phyloP scores from a whole-genome alignment of 2,113 vertebrate species.

The Tachysurus fulvidraco region DNA sequence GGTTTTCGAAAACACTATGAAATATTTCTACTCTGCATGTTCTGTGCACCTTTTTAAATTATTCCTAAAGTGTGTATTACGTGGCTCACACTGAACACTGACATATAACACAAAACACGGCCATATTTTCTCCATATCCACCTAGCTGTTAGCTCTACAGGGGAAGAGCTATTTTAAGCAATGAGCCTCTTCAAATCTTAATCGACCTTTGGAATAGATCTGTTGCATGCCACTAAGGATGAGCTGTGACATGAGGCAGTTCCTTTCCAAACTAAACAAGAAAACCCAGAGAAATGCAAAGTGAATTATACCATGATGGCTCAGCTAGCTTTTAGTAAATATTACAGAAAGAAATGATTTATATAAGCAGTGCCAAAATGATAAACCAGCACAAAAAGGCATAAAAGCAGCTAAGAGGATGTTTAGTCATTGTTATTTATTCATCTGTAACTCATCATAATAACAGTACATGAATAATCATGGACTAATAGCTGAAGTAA shows the following conservation, averaged over 20 bases:
- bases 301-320: not conserved
- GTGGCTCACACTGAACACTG: not conserved
- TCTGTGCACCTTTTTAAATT: not conserved
- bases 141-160: constrained; percentile 20
- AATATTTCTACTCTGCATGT: not conserved
- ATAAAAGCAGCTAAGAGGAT: not conserved
- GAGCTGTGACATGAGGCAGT: not conserved
- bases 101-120: not conserved
- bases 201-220: constrained; percentile 23
- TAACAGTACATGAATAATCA: too few relatives aligned
- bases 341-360: not conserved
- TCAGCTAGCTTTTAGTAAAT: not conserved
- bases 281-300: not conserved
- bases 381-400: not conserved
- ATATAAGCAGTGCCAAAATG: not conserved
- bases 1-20: not conserved
- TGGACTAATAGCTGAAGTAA: too few relatives aligned
- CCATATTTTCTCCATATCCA: constrained; percentile 28
- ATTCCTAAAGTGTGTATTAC: not conserved
- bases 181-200: constrained; percentile 40
- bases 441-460: not conserved
- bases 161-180: constrained; percentile 40
- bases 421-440: not conserved
- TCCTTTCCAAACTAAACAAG: not conserved
- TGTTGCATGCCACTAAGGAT: constrained; percentile 22